A percentile compares a stretch with the other conserved stretches of the same genome.
Conservation (phyloP, 2,797 vertebrate genomes). For the Rhadinocentrus ornatus region DNA sequence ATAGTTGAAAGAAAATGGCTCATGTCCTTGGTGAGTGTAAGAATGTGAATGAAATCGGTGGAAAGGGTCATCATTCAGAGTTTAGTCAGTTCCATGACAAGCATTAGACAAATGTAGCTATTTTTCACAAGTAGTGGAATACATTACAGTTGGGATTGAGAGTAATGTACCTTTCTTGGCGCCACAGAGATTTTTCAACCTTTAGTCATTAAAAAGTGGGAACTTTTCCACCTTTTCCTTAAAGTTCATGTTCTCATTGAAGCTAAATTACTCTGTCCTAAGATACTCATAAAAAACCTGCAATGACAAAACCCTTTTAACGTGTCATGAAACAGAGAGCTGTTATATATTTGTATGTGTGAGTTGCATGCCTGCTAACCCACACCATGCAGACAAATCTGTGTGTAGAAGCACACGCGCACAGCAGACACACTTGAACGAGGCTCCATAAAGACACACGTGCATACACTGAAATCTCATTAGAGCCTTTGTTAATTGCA, state of each 20-base stretch:
- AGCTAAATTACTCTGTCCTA: slow-evolving; percentile 87
- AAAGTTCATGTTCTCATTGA: slow-evolving; percentile 85
- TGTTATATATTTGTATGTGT: slow-evolving; percentile 77
- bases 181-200: slow-evolving; percentile 77
- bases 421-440: slow-evolving; percentile 31
- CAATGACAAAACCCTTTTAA: slow-evolving; percentile 86
- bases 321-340: slow-evolving; percentile 81
- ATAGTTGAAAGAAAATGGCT: slow-evolving; percentile 63
- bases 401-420: slow-evolving; percentile 78
- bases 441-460: slow-evolving; percentile 60
- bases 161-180: slow-evolving; percentile 80
- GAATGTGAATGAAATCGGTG: slow-evolving; percentile 73
- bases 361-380: slow-evolving; percentile 36
- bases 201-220: slow-evolving; percentile 78
- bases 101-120: slow-evolving; percentile 81
- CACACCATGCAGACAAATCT: slow-evolving; percentile 42
- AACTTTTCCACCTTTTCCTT: slow-evolving; percentile 79
- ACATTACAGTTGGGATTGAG: slow-evolving; percentile 77
- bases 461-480: slow-evolving; percentile 87
- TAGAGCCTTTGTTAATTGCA: slow-evolving; percentile 93
- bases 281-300: slow-evolving; percentile 88
- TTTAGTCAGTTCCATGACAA: slow-evolving; percentile 76
- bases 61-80: slow-evolving; percentile 72
- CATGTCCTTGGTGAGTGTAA: slow-evolving; percentile 70
- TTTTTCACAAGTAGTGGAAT: slow-evolving; percentile 77